phyloP scores from a whole-genome alignment of 92 coral and sea anemone genomes.

The Porites evermanni region DNA sequence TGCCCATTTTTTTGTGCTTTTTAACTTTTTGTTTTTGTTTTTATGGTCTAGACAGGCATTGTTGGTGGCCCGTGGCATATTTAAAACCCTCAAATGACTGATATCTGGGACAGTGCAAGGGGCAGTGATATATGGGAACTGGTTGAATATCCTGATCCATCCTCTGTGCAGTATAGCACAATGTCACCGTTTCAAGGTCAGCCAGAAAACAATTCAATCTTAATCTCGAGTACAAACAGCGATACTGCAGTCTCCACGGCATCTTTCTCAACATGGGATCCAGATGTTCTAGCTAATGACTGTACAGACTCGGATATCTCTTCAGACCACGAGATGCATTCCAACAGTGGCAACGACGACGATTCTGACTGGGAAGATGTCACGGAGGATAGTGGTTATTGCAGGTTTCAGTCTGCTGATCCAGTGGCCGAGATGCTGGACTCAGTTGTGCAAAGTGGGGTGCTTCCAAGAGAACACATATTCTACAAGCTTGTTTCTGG shows the following conservation, averaged over 20 bases:
- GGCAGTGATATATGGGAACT: conserved; percentile 54
- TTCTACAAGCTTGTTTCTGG: conserved; percentile 60
- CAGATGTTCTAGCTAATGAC: conserved; percentile 1
- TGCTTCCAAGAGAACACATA: conserved; percentile 56
- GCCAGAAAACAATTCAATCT: conserved; percentile 22
- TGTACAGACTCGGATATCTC: conserved; percentile 57
- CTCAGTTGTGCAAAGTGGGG: conserved; percentile 56
- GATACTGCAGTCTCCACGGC: conserved; percentile 19
- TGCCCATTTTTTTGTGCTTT: no score
- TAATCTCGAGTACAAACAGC: conserved; percentile 7
- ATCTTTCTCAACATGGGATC: not conserved
- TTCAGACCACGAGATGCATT: conserved; percentile 55
- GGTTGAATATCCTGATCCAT: conserved; percentile 41
- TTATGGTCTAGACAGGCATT: no score
- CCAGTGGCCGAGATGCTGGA: conserved; percentile 71
- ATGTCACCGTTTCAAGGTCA: not conserved
- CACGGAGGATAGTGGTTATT: conserved; percentile 52
- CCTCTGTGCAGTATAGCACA: conserved; percentile 40
- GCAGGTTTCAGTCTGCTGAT: conserved; percentile 62
- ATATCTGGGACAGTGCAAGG: conserved; percentile 57
- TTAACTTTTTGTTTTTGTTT: no score
- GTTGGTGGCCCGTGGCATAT: conserved; percentile 49
- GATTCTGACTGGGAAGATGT: conserved; percentile 57
- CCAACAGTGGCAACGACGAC: conserved; percentile 22
- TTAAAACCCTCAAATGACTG: conserved; percentile 42